phyloP scores from a whole-genome alignment of 2,113 vertebrate genomes.

The Promerops cafer region DNA sequence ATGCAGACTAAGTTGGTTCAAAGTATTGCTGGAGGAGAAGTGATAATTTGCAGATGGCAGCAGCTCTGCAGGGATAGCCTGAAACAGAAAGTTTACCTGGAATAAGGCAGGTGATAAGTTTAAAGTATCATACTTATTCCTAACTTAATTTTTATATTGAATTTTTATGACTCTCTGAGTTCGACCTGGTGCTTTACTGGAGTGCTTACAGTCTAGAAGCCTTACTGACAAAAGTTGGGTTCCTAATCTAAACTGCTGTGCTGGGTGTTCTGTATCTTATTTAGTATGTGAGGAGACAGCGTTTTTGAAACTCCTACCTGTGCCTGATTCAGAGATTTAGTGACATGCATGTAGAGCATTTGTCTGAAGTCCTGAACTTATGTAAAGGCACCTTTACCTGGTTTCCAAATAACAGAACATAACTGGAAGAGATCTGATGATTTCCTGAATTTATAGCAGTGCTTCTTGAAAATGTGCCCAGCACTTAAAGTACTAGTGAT shows the following conservation, averaged over 20 bases:
- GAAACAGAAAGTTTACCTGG: background rate
- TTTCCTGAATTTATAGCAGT: background rate
- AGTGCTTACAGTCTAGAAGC: background rate
- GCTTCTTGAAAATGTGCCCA: background rate
- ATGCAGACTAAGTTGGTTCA: background rate
- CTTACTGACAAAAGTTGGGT: background rate
- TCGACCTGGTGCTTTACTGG: background rate
- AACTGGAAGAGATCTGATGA: background rate
- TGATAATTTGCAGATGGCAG: background rate
- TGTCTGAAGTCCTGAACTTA: background rate
- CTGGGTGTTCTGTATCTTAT: background rate
- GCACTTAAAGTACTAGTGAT: background rate
- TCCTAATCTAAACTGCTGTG: background rate
- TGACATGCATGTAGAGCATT: background rate
- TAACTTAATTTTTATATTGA: background rate
- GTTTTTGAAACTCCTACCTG: background rate
- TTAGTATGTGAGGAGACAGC: background rate
- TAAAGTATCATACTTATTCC: background rate
- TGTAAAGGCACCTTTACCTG: background rate
- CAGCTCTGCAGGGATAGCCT: background rate
- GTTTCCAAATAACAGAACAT: background rate
- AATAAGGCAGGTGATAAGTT: background rate
- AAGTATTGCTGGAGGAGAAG: background rate
- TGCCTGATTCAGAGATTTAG: background rate
- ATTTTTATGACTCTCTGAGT: background rate